Evolutionary conservation across 2,113 vertebrate species (phyloP).

Genomic region (Ardeotis arabs): DNA sequence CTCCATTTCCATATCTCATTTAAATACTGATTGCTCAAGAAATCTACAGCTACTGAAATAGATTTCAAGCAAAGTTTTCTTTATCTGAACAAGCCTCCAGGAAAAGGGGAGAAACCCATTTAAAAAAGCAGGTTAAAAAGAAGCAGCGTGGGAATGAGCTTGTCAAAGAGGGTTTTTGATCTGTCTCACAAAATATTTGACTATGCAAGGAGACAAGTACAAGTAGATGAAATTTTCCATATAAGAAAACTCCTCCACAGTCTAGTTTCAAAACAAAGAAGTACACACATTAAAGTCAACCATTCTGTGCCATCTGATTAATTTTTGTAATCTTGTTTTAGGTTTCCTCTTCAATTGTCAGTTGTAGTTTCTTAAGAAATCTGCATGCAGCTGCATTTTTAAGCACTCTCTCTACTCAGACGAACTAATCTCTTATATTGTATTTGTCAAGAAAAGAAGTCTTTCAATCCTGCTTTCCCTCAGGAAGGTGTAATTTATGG

Average conservation of each 20-base stretch:
- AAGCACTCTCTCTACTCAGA: slow-evolving; percentile 21
- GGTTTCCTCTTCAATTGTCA: slow-evolving; percentile 62
- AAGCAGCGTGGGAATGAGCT: slow-evolving; percentile 61
- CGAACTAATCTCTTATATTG: slow-evolving; percentile 4
- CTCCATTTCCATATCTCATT: background rate
- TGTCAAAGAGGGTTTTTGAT: slow-evolving; percentile 67
- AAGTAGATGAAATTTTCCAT: slow-evolving; percentile 56
- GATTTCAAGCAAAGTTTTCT: background rate
- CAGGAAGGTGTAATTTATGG: background rate
- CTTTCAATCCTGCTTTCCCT: background rate
- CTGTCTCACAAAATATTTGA: slow-evolving; percentile 69
- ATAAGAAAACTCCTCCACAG: slow-evolving; percentile 66
- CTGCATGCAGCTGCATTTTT: slow-evolving; percentile 48
- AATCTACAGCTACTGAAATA: background rate
- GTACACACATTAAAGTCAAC: slow-evolving; percentile 66
- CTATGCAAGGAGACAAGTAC: slow-evolving; percentile 62
- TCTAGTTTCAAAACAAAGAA: slow-evolving; percentile 66
- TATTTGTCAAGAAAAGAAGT: background rate
- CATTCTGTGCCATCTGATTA: slow-evolving; percentile 51
- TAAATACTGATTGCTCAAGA: background rate
- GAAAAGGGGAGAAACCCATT: slow-evolving; percentile 25
- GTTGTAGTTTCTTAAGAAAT: slow-evolving; percentile 49
- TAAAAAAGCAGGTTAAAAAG: slow-evolving; percentile 33
- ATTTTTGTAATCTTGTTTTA: slow-evolving; percentile 59
- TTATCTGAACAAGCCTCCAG: background rate